phyloP scores from a whole-genome alignment of 1,140 invertebrate species.

The Drosophila kepulauana region DNA sequence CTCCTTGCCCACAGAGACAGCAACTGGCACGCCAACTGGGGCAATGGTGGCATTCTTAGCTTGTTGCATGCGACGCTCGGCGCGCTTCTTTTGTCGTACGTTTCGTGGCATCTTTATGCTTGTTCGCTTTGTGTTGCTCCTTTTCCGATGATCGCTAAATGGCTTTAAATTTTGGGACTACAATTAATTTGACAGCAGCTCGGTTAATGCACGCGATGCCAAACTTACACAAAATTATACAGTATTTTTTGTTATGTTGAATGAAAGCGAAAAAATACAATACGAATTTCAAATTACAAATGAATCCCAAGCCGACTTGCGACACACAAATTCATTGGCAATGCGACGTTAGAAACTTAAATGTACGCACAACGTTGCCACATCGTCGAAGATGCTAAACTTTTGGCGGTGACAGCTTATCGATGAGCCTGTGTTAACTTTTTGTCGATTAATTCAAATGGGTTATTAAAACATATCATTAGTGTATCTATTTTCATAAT shows the following conservation, averaged over 20 bases:
- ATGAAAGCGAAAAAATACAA: constrained; percentile 24
- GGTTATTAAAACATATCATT: no score
- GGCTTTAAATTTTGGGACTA: constrained; percentile 19
- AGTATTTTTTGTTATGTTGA: constrained; percentile 18
- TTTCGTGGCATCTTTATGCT: constrained; percentile 41
- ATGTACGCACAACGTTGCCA: no score
- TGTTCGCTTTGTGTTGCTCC: neutral
- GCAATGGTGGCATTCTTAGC: neutral
- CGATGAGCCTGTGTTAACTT: no score
- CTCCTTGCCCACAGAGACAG: neutral
- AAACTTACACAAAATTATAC: constrained; percentile 25
- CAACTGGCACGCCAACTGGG: neutral
- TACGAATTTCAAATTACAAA: neutral
- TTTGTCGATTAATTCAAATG: no score
- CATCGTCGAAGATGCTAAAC: no score
- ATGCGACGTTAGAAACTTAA: neutral
- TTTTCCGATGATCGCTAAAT: constrained; percentile 11
- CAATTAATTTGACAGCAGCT: constrained; percentile 11
- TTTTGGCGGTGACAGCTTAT: no score
- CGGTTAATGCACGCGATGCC: constrained; percentile 11
- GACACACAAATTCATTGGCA: neutral
- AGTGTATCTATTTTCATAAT: no score
- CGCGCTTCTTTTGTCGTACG: constrained; percentile 40
- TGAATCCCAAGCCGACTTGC: constrained; percentile 15
- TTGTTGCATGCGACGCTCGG: constrained; percentile 25